Conservation (phyloP, 2,888 invertebrate genomes). For the Arrhopalites spinosus region DNA sequence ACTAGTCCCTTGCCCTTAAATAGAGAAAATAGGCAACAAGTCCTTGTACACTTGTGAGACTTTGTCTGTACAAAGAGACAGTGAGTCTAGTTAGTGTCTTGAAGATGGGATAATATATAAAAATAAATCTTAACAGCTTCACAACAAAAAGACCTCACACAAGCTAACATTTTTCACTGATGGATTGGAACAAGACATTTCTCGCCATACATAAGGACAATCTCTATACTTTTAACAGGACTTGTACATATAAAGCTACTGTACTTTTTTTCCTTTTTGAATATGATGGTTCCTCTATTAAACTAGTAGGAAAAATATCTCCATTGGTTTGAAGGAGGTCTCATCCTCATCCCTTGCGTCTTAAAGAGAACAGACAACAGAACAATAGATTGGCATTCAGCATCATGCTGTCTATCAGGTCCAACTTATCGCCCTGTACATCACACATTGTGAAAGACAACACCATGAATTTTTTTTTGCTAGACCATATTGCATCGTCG, state of each 20-base stretch:
- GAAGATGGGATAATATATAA: conserved; percentile 12
- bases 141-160: conserved; percentile 35
- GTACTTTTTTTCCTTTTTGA: not conserved
- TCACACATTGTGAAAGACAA: conserved; percentile 43
- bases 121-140: conserved; percentile 27
- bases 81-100: too few relatives aligned
- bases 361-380: conserved; percentile 41
- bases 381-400: conserved; percentile 47
- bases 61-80: too few relatives aligned
- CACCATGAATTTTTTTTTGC: conserved; percentile 31
- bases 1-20: too few relatives aligned
- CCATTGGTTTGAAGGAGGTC: conserved; percentile 41
- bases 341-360: conserved; percentile 25
- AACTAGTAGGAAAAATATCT: not conserved
- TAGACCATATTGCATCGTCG: not conserved
- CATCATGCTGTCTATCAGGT: conserved; percentile 49
- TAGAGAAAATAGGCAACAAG: too few relatives aligned
- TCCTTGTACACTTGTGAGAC: too few relatives aligned
- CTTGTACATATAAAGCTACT: conserved; percentile 31
- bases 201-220: conserved; percentile 37
- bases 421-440: conserved; percentile 45
- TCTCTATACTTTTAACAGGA: conserved; percentile 30
- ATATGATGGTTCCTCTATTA: not conserved
- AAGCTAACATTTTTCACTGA: conserved; percentile 39
- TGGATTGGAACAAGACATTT: conserved; percentile 42